These are phyloP conservation scores for Acanthacorydalis orientalis DNA, from an alignment of 2,888 invertebrate species.

Conservation along the genomic window DNA sequence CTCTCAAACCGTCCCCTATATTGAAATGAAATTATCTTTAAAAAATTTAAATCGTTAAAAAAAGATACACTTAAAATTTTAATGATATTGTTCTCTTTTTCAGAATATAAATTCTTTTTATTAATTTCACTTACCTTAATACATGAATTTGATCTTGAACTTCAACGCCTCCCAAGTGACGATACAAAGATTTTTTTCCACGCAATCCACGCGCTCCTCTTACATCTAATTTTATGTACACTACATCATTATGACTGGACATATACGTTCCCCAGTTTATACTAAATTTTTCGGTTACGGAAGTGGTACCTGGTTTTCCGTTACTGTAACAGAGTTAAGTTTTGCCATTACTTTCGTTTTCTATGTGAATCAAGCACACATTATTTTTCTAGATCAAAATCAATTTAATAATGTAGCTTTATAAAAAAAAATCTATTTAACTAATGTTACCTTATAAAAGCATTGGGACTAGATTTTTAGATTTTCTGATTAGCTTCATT, in stretches of 20 bases:
- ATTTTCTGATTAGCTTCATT: too few species aligned
- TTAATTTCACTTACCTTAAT: conserved; percentile 34
- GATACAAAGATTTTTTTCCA: conserved; percentile 65
- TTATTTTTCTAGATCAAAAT: not conserved
- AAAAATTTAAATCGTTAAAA: too few species aligned
- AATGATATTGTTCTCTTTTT: too few species aligned
- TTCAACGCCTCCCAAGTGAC: conserved; percentile 74
- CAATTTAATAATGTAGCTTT: too few species aligned
- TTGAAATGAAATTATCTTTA: too few species aligned
- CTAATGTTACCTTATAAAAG: too few species aligned
- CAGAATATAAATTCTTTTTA: too few species aligned
- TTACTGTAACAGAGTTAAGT: conserved; percentile 38
- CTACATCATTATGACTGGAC: conserved; percentile 78
- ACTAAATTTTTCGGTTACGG: conserved; percentile 73
- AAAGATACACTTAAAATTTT: too few species aligned
- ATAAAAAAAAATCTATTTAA: too few species aligned
- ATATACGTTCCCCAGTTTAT: conserved; percentile 88
- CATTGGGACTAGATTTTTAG: too few species aligned
- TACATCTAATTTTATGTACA: conserved; percentile 81
- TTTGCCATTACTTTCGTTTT: not conserved
- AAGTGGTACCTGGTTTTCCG: conserved; percentile 81
- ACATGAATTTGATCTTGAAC: conserved; percentile 85
- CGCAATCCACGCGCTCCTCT: conserved; percentile 57
- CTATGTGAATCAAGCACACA: not conserved
- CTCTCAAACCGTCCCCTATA: too few species aligned